Evolutionary conservation across 1,140 invertebrate genomes (phyloP), one percentile per base, ranked within the genome.

Genomic region (Ips typographus): DNA sequence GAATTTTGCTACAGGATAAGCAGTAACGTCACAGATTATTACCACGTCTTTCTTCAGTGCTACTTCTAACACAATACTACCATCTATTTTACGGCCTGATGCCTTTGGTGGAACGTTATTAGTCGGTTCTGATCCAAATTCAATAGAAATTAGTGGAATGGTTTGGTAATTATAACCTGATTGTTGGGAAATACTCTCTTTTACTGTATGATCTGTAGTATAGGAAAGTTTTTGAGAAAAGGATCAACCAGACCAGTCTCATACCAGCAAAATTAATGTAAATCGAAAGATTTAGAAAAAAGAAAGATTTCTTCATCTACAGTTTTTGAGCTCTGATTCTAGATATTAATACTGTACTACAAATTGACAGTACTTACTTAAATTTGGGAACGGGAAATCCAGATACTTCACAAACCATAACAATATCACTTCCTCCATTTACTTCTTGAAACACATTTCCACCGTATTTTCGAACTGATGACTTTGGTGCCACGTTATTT

Each of bases 21-120:
- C 85, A 71, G 85, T 82, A 68, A 85, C 81, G 65, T 84, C 84
- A 75, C 85, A 87, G 73, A 80, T 80, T 76, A 87, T 79, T 44
- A 85, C 83, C 72, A 83, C 76, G 67, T 74, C 72, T 53, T 70
- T 65, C 2, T 42, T 43, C 5, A 60, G 64, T 5, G 72, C 36
- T 8, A 74, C 60, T n/a, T 76, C 73, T 38, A 75, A 58, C 67
- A 92, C 83, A 80, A 88, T 87, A 66, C 85, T 84, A 70, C 87
- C 87, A 72, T 84, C 84, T 71, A 84, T 85, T 79, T 84, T 85
- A 74, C 82, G 83, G 64, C 84, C 85, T 37, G 85, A 84, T 59
- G 88, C 81, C 78, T 87, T 88, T 59, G 89, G 88, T 41, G 85
- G 82, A 68, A 88, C 83, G 77, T 88, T 89, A 73, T 86, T 88